A percentile compares a stretch with the other conserved stretches of the same genome.
phyloP scores from a whole-genome alignment of 2,888 invertebrate species.

The Oxyteleia sp. region DNA sequence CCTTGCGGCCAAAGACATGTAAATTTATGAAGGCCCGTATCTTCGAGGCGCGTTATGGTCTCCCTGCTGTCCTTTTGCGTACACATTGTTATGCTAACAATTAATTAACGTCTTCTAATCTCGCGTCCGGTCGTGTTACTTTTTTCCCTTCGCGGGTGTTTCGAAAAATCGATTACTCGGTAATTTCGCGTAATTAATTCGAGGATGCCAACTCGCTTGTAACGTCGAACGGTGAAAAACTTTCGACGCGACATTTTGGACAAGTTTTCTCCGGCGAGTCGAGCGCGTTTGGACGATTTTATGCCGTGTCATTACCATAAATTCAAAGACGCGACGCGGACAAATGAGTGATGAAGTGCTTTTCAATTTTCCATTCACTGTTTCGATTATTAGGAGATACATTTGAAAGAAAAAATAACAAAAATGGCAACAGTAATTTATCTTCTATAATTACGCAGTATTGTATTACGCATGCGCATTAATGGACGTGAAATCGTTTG shows the following conservation, averaged over 20 bases:
- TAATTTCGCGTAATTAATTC: slow-evolving; percentile 20
- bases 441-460: slow-evolving; percentile 60
- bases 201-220: slow-evolving; percentile 8
- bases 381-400: slow-evolving; percentile 62
- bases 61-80: slow-evolving; percentile 74
- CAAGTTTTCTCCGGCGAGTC: neutral
- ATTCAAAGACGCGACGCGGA: slow-evolving; percentile 41
- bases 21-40: slow-evolving; percentile 86
- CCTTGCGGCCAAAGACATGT: slow-evolving; percentile 86
- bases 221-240: slow-evolving; percentile 4
- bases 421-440: no score
- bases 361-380: slow-evolving; percentile 61
- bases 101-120: slow-evolving; percentile 85
- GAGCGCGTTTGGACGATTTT: slow-evolving; percentile 32
- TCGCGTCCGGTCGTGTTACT: slow-evolving; percentile 62
- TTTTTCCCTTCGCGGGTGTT: slow-evolving; percentile 36
- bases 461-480: slow-evolving; percentile 49
- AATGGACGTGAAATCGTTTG: slow-evolving; percentile 59
- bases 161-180: slow-evolving; percentile 26
- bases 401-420: slow-evolving; percentile 33
- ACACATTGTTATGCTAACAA: slow-evolving; percentile 83
- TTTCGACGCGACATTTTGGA: slow-evolving; percentile 3
- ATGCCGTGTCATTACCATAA: slow-evolving; percentile 60
- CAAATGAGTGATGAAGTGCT: slow-evolving; percentile 65
- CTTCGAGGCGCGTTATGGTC: slow-evolving; percentile 74